Evolutionary conservation across 2,113 vertebrate species (phyloP).

Genomic region (Lepus timidus): DNA sequence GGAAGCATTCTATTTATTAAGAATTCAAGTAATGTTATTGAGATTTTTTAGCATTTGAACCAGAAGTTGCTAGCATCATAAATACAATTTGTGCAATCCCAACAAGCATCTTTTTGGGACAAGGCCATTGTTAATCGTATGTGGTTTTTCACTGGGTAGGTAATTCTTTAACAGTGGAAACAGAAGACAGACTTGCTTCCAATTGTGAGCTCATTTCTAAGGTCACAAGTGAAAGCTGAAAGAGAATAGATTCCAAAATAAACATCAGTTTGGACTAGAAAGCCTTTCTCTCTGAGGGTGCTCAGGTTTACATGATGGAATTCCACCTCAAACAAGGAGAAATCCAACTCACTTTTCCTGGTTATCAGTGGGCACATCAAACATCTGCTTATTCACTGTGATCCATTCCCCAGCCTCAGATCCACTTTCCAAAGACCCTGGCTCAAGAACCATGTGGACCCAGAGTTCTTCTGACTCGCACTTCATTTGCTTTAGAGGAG

Average conservation of each 20-base stretch:
- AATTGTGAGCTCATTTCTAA: slow-evolving; percentile 90
- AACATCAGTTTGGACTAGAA: slow-evolving; percentile 85
- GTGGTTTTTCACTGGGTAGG: slow-evolving; percentile 86
- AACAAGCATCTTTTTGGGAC: slow-evolving; percentile 83
- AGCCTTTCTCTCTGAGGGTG: slow-evolving; percentile 88
- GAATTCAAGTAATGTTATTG: slow-evolving; percentile 61
- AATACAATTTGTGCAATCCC: slow-evolving; percentile 77
- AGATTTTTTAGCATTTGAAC: slow-evolving; percentile 74
- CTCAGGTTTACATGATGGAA: slow-evolving; percentile 85
- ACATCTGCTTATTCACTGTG: slow-evolving; percentile 4
- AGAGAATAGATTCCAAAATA: slow-evolving; percentile 87
- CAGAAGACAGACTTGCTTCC: slow-evolving; percentile 90
- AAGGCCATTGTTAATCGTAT: slow-evolving; percentile 82
- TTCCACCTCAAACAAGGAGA: slow-evolving; percentile 80
- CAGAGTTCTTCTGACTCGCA: background rate
- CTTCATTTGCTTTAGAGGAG: slow-evolving; percentile 58
- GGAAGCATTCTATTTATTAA: slow-evolving; percentile 78
- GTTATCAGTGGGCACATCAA: slow-evolving; percentile 61
- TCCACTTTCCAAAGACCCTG: slow-evolving; percentile 48
- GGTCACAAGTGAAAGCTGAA: slow-evolving; percentile 88
- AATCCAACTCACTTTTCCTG: slow-evolving; percentile 72
- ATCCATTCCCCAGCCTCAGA: slow-evolving; percentile 36
- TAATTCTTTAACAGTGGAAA: slow-evolving; percentile 90
- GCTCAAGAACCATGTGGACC: slow-evolving; percentile 39
- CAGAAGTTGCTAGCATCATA: slow-evolving; percentile 72